Evolutionary conservation across 2,888 invertebrate species (phyloP).

Genomic region (Lithophane socia): DNA sequence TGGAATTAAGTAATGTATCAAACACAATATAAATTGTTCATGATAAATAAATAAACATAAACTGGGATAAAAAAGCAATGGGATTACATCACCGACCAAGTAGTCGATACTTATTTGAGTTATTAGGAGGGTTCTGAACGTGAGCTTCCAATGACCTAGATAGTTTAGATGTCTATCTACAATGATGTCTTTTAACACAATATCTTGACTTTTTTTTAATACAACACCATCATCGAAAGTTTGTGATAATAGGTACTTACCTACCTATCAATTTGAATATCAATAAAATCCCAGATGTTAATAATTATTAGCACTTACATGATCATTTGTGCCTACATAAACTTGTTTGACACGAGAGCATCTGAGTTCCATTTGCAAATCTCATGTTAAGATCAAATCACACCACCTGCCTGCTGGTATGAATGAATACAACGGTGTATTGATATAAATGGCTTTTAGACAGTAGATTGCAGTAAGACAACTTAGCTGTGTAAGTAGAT

Average conservation of each 20-base stretch:
- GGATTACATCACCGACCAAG: not conserved
- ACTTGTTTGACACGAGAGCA: not conserved
- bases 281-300: not conserved
- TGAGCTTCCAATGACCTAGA: too few relatives aligned
- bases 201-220: not conserved
- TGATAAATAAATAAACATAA: too few relatives aligned
- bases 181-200: not conserved
- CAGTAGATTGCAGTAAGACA: constrained; percentile 23
- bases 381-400: constrained; percentile 25
- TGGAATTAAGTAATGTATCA: too few relatives aligned
- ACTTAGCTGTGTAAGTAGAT: constrained; percentile 21
- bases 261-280: not conserved
- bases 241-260: not conserved
- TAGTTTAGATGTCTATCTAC: too few relatives aligned
- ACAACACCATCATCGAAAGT: not conserved
- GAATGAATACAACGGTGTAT: constrained; percentile 20
- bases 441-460: constrained; percentile 28
- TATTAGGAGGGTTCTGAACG: too few relatives aligned
- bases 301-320: not conserved
- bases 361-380: constrained; percentile 29
- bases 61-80: not conserved
- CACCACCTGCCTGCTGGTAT: not conserved
- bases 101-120: not conserved
- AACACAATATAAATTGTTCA: too few relatives aligned
- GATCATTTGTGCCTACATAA: not conserved